phyloP scores from a whole-genome alignment of 2,113 vertebrate species.

The Lathamus discolor region DNA sequence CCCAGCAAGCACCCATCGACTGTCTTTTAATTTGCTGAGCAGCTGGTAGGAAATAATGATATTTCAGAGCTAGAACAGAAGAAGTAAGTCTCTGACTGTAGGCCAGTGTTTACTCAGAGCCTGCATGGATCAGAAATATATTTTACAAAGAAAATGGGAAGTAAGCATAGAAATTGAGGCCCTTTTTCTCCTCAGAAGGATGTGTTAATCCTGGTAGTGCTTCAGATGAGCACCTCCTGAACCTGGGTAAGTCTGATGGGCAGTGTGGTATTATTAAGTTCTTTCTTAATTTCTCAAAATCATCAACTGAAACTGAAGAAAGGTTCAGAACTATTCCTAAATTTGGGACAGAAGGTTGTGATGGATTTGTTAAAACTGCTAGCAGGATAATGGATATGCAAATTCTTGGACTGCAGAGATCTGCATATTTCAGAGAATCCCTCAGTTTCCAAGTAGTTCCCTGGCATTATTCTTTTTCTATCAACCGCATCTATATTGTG shows the following conservation, averaged over 20 bases:
- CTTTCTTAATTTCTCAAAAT: not conserved
- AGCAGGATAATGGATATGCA: not conserved
- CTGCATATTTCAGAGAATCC: not conserved
- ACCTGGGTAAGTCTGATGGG: not conserved
- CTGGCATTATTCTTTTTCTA: not conserved
- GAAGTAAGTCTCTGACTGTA: not conserved
- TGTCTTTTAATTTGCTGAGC: not conserved
- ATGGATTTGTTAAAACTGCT: not conserved
- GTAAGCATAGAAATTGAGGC: not conserved
- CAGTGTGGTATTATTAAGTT: not conserved
- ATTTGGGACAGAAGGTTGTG: not conserved
- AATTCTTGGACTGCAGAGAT: not conserved
- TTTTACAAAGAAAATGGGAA: not conserved
- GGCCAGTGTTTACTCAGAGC: not conserved
- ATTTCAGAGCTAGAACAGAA: not conserved
- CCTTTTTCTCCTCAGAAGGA: not conserved
- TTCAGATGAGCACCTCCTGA: not conserved
- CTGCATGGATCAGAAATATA: not conserved
- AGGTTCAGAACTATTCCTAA: not conserved
- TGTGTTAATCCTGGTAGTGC: not conserved
- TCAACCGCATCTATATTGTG: conserved; percentile 6
- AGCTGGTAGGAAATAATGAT: not conserved
- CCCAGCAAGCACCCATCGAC: not conserved
- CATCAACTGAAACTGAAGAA: not conserved
- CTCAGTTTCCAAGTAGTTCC: not conserved